These are phyloP conservation scores for Rhinogobius similis DNA, from an alignment of 2,113 vertebrate genomes.

Conservation along the genomic window DNA sequence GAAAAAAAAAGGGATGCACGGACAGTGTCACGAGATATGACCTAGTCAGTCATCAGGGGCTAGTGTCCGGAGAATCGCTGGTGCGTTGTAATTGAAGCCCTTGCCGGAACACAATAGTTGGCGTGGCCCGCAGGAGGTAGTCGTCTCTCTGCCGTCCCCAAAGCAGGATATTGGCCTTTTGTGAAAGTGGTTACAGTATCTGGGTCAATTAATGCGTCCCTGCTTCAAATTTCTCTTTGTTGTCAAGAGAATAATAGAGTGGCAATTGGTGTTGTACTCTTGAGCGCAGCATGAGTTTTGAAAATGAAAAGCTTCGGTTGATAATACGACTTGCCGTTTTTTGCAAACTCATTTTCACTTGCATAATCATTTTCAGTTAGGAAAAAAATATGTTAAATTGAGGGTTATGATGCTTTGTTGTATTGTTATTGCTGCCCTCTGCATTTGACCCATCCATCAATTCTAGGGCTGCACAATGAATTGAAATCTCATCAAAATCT, in stretches of 20 bases:
- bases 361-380: slow-evolving; percentile 52
- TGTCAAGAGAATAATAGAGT: slow-evolving; percentile 53
- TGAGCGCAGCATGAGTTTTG: slow-evolving; percentile 37
- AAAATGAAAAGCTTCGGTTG: slow-evolving; percentile 33
- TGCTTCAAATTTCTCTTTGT: slow-evolving; percentile 67
- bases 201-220: slow-evolving; percentile 70
- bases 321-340: too few species aligned
- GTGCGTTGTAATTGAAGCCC: slow-evolving; percentile 68
- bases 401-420: too few species aligned
- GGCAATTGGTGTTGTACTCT: slow-evolving; percentile 45
- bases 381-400: slow-evolving; percentile 23
- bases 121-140: slow-evolving; percentile 45
- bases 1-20: slow-evolving; percentile 33
- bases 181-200: slow-evolving; percentile 68
- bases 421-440: neutral
- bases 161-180: slow-evolving; percentile 68
- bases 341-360: slow-evolving; percentile 57
- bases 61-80: slow-evolving; percentile 59
- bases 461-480: too few species aligned
- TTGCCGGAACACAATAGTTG: slow-evolving; percentile 63
- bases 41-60: slow-evolving; percentile 51
- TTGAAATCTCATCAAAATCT: too few species aligned
- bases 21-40: slow-evolving; percentile 58
- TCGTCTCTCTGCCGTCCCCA: slow-evolving; percentile 32
- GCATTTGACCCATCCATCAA: neutral